Conservation (phyloP, 2,797 vertebrate species). For the Hydrophis major region DNA sequence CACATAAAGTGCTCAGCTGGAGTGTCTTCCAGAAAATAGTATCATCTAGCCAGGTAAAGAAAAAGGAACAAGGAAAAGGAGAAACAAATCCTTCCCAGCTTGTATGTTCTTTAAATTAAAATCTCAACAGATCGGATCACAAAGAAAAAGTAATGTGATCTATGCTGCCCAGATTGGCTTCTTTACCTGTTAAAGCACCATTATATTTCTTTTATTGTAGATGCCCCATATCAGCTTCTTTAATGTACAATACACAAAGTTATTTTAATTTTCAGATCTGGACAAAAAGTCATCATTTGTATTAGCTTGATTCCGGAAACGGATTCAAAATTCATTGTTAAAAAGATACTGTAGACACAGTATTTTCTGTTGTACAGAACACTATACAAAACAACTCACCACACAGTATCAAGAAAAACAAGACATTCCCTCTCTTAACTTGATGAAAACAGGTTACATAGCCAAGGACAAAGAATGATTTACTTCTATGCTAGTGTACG, state of each 20-base stretch:
- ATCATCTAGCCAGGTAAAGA: not conserved
- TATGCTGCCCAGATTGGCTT: not conserved
- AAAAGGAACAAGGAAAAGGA: not conserved
- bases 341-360: not conserved
- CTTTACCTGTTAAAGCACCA: not conserved
- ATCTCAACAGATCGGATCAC: not conserved
- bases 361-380: not conserved
- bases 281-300: not conserved
- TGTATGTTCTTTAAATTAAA: not conserved
- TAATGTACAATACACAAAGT: not conserved
- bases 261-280: not conserved
- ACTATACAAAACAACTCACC: not conserved
- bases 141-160: not conserved
- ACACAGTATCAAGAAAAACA: not conserved
- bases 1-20: too few species aligned
- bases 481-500: not conserved
- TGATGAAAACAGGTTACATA: not conserved
- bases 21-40: not conserved
- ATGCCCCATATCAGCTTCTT: not conserved
- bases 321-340: not conserved
- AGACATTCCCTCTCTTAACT: not conserved
- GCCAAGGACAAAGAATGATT: not conserved
- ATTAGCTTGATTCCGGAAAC: not conserved
- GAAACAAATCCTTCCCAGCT: not conserved
- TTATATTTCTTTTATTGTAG: not conserved